These are phyloP conservation scores for Falcunculus frontatus DNA, from an alignment of 2,113 vertebrate genomes.

Conservation along the genomic window DNA sequence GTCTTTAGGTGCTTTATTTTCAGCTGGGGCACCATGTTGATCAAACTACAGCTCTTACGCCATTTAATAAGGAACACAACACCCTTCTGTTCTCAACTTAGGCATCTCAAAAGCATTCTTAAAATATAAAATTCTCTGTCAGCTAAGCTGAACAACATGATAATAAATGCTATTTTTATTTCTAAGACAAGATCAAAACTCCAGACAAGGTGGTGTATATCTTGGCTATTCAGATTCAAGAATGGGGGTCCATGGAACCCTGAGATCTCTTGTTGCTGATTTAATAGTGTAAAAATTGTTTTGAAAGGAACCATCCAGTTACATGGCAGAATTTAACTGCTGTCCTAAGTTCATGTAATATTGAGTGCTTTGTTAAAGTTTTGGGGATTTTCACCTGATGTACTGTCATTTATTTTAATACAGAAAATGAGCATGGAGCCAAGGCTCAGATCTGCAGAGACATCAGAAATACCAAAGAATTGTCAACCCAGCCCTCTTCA, in stretches of 20 bases:
- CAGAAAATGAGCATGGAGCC: neutral
- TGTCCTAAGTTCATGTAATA: neutral
- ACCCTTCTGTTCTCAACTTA: neutral
- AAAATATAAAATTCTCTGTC: constrained; percentile 14
- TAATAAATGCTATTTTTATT: constrained; percentile 47
- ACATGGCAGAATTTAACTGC: neutral
- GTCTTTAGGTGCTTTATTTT: constrained; percentile 27
- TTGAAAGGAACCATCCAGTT: neutral
- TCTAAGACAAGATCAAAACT: constrained; percentile 38
- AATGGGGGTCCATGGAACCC: neutral
- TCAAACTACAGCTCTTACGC: constrained; percentile 16
- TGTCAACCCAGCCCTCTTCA: neutral
- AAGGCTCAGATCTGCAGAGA: neutral
- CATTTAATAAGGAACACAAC: neutral
- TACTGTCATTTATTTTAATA: neutral
- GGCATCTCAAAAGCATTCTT: constrained; percentile 24
- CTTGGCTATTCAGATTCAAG: constrained; percentile 15
- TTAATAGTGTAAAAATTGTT: constrained; percentile 22
- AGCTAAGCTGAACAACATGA: constrained; percentile 3
- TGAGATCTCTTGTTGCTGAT: neutral
- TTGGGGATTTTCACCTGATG: neutral
- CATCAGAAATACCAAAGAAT: neutral
- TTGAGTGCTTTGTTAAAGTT: neutral
- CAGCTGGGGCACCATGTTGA: neutral
- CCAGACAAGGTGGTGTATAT: neutral